phyloP scores from a whole-genome alignment of 2,888 invertebrate species.

The Trichogramma evanescens region DNA sequence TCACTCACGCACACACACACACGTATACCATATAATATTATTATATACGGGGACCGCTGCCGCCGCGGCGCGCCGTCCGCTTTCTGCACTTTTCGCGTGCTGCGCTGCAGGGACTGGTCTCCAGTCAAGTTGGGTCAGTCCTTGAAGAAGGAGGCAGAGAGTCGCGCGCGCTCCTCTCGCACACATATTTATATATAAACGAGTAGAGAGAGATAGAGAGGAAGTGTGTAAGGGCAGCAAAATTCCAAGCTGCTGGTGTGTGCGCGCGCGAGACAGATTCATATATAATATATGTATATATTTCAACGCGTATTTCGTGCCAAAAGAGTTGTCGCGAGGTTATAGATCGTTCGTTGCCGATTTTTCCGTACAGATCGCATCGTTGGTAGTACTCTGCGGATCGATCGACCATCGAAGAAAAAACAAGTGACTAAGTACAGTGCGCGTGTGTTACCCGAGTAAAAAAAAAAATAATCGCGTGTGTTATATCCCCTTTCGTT shows the following conservation, averaged over 20 bases:
- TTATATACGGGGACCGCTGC: constrained; percentile 30
- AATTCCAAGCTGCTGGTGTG: not conserved
- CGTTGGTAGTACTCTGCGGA: too few relatives aligned
- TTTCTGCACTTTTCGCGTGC: constrained; percentile 25
- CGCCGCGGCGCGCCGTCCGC: constrained; percentile 25
- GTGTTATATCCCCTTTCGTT: too few relatives aligned
- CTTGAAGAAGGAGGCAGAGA: constrained; percentile 34
- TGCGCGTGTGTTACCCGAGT: too few relatives aligned
- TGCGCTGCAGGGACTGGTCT: constrained; percentile 27
- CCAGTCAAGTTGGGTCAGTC: constrained; percentile 46
- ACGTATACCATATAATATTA: constrained; percentile 21
- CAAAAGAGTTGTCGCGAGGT: not conserved
- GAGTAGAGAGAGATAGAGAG: too few relatives aligned
- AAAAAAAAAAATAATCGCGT: too few relatives aligned
- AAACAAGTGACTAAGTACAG: too few relatives aligned
- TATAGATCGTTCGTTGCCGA: not conserved
- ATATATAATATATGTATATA: not conserved
- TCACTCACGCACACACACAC: too few relatives aligned
- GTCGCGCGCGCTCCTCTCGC: not conserved
- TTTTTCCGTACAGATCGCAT: too few relatives aligned
- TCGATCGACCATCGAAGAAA: too few relatives aligned
- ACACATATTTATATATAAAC: not conserved
- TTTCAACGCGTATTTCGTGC: not conserved
- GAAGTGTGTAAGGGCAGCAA: too few relatives aligned
- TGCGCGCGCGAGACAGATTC: not conserved